Evolutionary conservation across 2,113 vertebrate species (phyloP), one percentile per base, ranked within the genome.

Genomic region (Xiphophorus hellerii): DNA sequence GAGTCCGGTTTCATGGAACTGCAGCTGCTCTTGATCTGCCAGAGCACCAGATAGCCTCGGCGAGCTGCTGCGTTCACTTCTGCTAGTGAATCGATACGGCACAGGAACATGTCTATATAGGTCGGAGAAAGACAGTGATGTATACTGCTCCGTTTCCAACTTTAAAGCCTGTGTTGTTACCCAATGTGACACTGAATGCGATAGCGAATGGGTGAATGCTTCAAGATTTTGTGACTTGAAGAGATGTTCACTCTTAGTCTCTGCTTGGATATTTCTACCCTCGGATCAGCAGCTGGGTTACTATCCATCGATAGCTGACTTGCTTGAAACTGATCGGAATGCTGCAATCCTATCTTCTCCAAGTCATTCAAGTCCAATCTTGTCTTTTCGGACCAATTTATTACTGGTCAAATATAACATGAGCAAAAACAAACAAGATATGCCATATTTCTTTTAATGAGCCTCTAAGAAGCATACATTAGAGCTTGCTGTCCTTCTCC

Each of bases 31-130:
- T 84, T 89, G 84, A 86, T 90, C 68, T 90, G 85, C 86, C 66
- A 65, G 81, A 85, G 78, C 88, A 51, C 80, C 87, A 86, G 84
- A 74, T 86, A 89, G 82, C 82, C 66, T 84, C 69, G 89, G 12
- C 76, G 74, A 80, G 85, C 89, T 82, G 82, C 68, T 81, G 73
- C 54, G 91, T 87, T 92, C 79, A 85, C 83, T 71, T 93, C 85
- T 81, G 74, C 92, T 90, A 82, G 71, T 80, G 88, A 94, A 93
- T 95, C 92, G 92, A 15, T 95, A 89, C 68, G 83, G 88, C 85
- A 29, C 86, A 76, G 88, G 15, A 89, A 68, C 80, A 73, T 75
- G 68, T 83, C 84, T 71, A 42, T 75, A 81, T 91, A 85, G 74
- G 65, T 83, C 74, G 84, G 69, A 82, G 78, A 76, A 62, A 86